These are phyloP conservation scores for Dilophus febrilis DNA, from an alignment of 2,888 invertebrate genomes.

Conservation along the genomic window DNA sequence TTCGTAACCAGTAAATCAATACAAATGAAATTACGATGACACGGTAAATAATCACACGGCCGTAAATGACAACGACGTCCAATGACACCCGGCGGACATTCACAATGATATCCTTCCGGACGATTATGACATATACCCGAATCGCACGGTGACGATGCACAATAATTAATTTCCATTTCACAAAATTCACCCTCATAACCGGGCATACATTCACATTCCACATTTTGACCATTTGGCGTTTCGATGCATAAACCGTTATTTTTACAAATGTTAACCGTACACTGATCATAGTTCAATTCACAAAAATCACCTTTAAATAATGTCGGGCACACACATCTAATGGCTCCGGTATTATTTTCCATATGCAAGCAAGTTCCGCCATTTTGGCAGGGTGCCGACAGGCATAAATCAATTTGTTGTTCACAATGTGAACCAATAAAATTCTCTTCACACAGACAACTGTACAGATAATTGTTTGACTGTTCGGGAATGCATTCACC, in stretches of 20 bases:
- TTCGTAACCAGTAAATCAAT: slow-evolving; percentile 26
- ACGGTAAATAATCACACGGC: slow-evolving; percentile 41
- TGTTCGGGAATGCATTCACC: slow-evolving; percentile 23
- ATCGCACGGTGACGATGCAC: slow-evolving; percentile 29
- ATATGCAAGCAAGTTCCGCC: slow-evolving; percentile 32
- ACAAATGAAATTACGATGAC: slow-evolving; percentile 30
- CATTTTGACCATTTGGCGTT: slow-evolving; percentile 15
- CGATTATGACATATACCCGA: slow-evolving; percentile 27
- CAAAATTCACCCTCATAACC: slow-evolving; percentile 29
- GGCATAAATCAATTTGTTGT: slow-evolving; percentile 30
- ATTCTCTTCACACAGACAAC: slow-evolving; percentile 33
- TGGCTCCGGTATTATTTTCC: slow-evolving; percentile 12
- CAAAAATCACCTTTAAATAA: slow-evolving; percentile 35
- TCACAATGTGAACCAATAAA: slow-evolving; percentile 38
- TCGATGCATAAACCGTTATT: slow-evolving; percentile 30
- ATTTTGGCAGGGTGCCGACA: slow-evolving; percentile 37
- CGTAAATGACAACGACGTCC: slow-evolving; percentile 36
- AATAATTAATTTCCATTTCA: slow-evolving; percentile 33
- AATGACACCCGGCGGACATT: slow-evolving; percentile 33
- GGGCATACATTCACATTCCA: slow-evolving; percentile 16
- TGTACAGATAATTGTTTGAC: slow-evolving; percentile 18
- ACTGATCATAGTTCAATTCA: slow-evolving; percentile 24
- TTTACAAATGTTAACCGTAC: slow-evolving; percentile 21
- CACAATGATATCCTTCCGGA: slow-evolving; percentile 30
- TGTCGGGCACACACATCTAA: slow-evolving; percentile 32